A percentile compares a stretch with the other conserved stretches of the same genome.
Evolutionary conservation across 2,888 invertebrate species (phyloP).

Genomic region (Tyria jacobaeae): DNA sequence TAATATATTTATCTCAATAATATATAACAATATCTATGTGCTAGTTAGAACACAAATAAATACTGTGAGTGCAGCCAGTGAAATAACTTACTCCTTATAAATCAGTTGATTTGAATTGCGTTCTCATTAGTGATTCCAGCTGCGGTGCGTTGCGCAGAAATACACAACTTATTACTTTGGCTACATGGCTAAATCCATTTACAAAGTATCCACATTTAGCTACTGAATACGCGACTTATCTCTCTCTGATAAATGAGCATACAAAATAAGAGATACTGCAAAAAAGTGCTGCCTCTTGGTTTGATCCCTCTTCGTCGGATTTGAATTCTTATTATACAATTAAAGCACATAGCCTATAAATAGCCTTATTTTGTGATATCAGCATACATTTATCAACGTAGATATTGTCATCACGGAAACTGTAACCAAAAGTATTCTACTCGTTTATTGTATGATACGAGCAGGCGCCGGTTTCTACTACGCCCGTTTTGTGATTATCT

Average conservation of each 20-base stretch:
- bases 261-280: slow-evolving; percentile 49
- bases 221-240: slow-evolving; percentile 66
- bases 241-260: slow-evolving; percentile 60
- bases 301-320: slow-evolving; percentile 38
- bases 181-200: slow-evolving; percentile 73
- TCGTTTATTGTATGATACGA: slow-evolving; percentile 46
- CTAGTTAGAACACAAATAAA: slow-evolving; percentile 79
- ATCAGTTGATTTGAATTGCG: slow-evolving; percentile 84
- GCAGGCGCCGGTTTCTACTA: slow-evolving; percentile 46
- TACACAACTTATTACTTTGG: slow-evolving; percentile 85
- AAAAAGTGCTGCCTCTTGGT: slow-evolving; percentile 35
- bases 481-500: slow-evolving; percentile 46
- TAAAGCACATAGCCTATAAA: slow-evolving; percentile 50
- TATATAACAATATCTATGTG: slow-evolving; percentile 70
- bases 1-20: slow-evolving; percentile 49
- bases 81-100: slow-evolving; percentile 84
- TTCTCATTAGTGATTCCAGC: slow-evolving; percentile 82
- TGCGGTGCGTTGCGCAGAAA: slow-evolving; percentile 70
- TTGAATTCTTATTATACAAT: slow-evolving; percentile 41
- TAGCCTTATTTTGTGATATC: slow-evolving; percentile 55
- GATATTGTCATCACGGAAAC: slow-evolving; percentile 45
- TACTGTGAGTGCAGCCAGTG: slow-evolving; percentile 70
- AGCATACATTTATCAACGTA: slow-evolving; percentile 42
- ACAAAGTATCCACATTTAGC: slow-evolving; percentile 65
- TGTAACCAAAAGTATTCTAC: slow-evolving; percentile 43